Conservation (phyloP, 1,140 invertebrate species). For the Mercenaria mercenaria region DNA sequence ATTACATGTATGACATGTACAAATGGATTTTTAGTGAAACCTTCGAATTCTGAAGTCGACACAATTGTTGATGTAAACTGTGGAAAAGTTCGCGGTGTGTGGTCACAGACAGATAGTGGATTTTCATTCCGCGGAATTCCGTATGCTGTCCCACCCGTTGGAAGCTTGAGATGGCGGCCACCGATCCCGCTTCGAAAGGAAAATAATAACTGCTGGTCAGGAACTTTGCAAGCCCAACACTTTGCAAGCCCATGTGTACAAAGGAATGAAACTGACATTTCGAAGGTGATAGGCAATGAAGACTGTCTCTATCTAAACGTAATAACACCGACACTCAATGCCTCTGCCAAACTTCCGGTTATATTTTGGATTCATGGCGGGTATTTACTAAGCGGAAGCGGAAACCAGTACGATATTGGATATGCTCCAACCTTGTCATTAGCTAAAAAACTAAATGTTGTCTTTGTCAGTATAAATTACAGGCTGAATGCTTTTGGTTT, state of each 20-base stretch:
- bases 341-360: conserved; percentile 87
- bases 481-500: conserved; percentile 95
- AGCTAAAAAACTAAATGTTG: conserved; percentile 92
- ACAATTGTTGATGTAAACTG: conserved; percentile 88
- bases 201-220: conserved; percentile 72
- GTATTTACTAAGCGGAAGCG: conserved; percentile 90
- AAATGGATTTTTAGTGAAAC: not conserved
- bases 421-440: conserved; percentile 63
- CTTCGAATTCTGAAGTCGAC: not conserved
- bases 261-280: not conserved
- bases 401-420: not conserved
- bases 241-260: conserved; percentile 45
- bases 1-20: not conserved
- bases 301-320: conserved; percentile 82
- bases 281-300: conserved; percentile 69
- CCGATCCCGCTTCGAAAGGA: conserved; percentile 77
- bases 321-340: conserved; percentile 76
- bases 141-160: conserved; percentile 92
- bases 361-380: conserved; percentile 96
- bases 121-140: conserved; percentile 94
- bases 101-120: conserved; percentile 88
- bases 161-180: conserved; percentile 89
- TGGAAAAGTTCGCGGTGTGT: conserved; percentile 92
- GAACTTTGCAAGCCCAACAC: conserved; percentile 31
- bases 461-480: conserved; percentile 94